Conservation (phyloP, 2,888 invertebrate genomes). For the Platycheirus rosarum region DNA sequence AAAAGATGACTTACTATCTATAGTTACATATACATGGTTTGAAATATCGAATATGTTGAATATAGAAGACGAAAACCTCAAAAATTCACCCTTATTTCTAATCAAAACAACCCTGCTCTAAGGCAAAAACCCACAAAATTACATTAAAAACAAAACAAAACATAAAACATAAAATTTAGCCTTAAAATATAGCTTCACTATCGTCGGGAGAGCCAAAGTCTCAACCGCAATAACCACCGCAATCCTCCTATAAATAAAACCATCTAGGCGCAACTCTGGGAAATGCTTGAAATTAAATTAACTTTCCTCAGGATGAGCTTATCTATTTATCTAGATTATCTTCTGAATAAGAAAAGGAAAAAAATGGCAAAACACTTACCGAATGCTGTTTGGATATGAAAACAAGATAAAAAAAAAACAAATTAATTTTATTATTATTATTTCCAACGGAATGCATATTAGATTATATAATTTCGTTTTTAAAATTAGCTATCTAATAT, state of each 20-base stretch:
- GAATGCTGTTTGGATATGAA: conserved; percentile 65
- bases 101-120: neutral
- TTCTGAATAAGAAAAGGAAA: conserved; percentile 28
- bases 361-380: conserved; percentile 67
- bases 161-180: conserved; percentile 7
- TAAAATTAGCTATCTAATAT: conserved; percentile 37
- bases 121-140: neutral
- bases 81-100: neutral
- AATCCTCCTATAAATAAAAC: conserved; percentile 49
- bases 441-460: conserved; percentile 42
- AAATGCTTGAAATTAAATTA: conserved; percentile 55
- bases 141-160: neutral
- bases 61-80: neutral
- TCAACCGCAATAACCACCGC: neutral
- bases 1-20: too few relatives aligned
- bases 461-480: conserved; percentile 20
- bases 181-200: conserved; percentile 21
- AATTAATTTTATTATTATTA: conserved; percentile 54
- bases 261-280: conserved; percentile 35
- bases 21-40: too few relatives aligned
- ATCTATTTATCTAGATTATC: conserved; percentile 47
- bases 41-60: neutral
- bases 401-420: conserved; percentile 54
- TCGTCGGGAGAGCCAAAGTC: neutral
- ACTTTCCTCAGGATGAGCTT: conserved; percentile 30